Evolutionary conservation across 2,888 invertebrate genomes (phyloP).

Genomic region (Stenurella melanura): DNA sequence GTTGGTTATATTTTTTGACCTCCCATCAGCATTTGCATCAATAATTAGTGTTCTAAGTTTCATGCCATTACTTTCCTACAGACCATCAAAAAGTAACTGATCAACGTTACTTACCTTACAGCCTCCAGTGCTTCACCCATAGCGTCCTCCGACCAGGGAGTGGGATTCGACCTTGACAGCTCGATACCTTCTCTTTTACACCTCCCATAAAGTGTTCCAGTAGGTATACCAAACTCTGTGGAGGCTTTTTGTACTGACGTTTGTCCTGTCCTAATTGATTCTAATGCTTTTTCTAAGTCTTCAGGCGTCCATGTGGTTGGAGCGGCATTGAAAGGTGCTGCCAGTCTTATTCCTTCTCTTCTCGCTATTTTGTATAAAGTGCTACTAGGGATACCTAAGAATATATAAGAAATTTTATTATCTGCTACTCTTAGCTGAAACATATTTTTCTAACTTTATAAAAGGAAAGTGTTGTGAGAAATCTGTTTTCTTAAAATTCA

Average conservation of each 20-base stretch:
- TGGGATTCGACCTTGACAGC: slow-evolving; percentile 90
- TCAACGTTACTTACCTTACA: slow-evolving; percentile 79
- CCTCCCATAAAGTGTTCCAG: slow-evolving; percentile 90
- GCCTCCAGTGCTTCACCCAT: slow-evolving; percentile 94
- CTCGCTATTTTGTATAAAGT: slow-evolving; percentile 94
- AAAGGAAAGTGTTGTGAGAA: too few relatives aligned
- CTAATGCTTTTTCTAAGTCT: slow-evolving; percentile 87
- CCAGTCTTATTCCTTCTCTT: slow-evolving; percentile 90
- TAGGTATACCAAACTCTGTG: slow-evolving; percentile 90
- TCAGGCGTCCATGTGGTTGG: slow-evolving; percentile 92
- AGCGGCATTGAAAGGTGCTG: slow-evolving; percentile 93
- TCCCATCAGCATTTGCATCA: too few relatives aligned
- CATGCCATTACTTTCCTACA: too few relatives aligned
- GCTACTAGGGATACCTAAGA: slow-evolving; percentile 88
- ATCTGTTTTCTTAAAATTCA: too few relatives aligned
- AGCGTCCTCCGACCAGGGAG: slow-evolving; percentile 95
- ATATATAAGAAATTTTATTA: background rate
- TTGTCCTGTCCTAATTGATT: slow-evolving; percentile 87
- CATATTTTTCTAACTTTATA: too few relatives aligned
- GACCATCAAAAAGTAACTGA: too few relatives aligned
- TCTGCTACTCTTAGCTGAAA: too few relatives aligned
- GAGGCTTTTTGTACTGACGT: slow-evolving; percentile 91
- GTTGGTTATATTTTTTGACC: too few relatives aligned
- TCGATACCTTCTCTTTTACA: slow-evolving; percentile 94
- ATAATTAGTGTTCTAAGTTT: too few relatives aligned